Base-by-base conservation (phyloP, 2,888 invertebrate species). In the Falcaria lacertinaria region DNA sequence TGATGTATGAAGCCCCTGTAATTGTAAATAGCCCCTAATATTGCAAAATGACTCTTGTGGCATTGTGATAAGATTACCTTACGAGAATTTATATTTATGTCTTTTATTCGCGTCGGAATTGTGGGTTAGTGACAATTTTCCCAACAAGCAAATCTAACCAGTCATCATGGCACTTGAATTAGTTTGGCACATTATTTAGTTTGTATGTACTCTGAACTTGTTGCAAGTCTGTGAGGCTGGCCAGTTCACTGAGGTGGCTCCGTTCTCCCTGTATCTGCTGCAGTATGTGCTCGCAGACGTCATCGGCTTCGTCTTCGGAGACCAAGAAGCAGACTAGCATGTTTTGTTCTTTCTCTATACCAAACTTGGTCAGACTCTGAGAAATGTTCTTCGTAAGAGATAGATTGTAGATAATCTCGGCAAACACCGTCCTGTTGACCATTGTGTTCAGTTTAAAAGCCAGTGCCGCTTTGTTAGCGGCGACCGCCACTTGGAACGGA, bases 331-430 rank as follows among this genome's bases (percentile, higher is more conserved):
- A 85, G 22, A 87, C 51, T 16, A 88, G 52, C 13, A 87, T 32
- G 13, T 69, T 70, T 3, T 53, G 44, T 15, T 75, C 79, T 33
- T 69, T 74, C 34, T 80, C 80, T 44, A 93, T 88, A 1, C 94
- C 94, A 76, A 94, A 94, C 47, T 87, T 92, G 39, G 71, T 81
- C 39, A 95, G 79, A 48, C 94, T 93, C 52, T 92, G 91, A 2
- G 92, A 89, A 50, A 95, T 95, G 57, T 93, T 94, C 63, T 91
- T 93, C 0, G 93, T 91, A 1, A 91, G 73, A 0, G 94, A 94
- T 45, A 95, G 78, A 69, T 93, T 93, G 65, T 90, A 94, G 14
- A 95, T 64, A 38, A 94, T 88, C 76, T 95, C 94, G 0, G 93
- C 90, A 63, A 85, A 92, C 0, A 94, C 61, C 6, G 88, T 90